These are phyloP conservation scores for Neodiprion fabricii DNA, from an alignment of 1,140 invertebrate species.

Conservation along the genomic window DNA sequence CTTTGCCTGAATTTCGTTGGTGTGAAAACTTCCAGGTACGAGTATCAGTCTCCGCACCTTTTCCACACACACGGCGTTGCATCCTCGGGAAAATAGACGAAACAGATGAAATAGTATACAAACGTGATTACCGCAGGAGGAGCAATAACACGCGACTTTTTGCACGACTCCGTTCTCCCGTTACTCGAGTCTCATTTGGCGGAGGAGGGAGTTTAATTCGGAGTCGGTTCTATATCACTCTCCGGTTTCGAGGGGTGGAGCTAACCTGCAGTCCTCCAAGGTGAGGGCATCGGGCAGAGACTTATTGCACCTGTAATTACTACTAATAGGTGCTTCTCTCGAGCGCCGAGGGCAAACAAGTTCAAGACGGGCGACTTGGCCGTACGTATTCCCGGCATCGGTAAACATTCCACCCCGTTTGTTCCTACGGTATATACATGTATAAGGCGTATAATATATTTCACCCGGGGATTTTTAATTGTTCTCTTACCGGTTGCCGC, in stretches of 20 bases:
- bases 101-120: neutral
- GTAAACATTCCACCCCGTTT: slow-evolving; percentile 31
- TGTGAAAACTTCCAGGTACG: too few relatives aligned
- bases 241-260: neutral
- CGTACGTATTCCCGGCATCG: slow-evolving; percentile 29
- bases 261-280: neutral
- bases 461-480: neutral
- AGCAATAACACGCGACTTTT: neutral
- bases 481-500: too few relatives aligned
- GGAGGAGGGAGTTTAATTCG: neutral
- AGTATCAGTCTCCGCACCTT: too few relatives aligned
- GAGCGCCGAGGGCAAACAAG: slow-evolving; percentile 15
- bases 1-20: too few relatives aligned
- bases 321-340: slow-evolving; percentile 25
- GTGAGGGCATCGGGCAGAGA: slow-evolving; percentile 38
- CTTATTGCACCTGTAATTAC: slow-evolving; percentile 39
- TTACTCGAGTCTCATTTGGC: neutral
- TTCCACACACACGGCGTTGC: neutral
- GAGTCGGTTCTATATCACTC: slow-evolving; percentile 1
- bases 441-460: neutral
- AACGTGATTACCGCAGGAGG: neutral
- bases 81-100: neutral
- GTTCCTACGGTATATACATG: neutral
- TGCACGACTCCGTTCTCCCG: neutral
- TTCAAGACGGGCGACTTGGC: slow-evolving; percentile 13